phyloP scores from a whole-genome alignment of 2,113 vertebrate species.

The Acrocephalus arundinaceus region DNA sequence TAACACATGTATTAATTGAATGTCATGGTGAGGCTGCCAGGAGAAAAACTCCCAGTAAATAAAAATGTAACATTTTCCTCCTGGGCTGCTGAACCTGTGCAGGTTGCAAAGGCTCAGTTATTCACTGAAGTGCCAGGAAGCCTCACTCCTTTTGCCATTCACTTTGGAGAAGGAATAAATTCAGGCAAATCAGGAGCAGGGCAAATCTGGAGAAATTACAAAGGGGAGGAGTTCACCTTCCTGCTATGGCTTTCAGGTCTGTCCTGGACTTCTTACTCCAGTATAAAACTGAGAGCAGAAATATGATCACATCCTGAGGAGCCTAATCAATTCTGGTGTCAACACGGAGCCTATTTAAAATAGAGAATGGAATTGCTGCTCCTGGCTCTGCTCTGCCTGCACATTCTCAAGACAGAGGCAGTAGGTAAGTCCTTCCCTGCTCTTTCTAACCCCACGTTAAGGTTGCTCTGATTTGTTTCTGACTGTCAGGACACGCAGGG shows the following conservation, averaged over 20 bases:
- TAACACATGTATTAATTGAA: rapidly evolving
- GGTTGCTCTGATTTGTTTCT: not conserved
- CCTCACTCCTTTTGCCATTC: not conserved
- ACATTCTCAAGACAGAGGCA: conserved; percentile 36
- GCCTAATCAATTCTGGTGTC: conserved; percentile 37
- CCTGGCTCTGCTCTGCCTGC: conserved; percentile 37
- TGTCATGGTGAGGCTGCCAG: not conserved
- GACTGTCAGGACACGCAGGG: not conserved
- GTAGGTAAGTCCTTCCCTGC: conserved; percentile 51
- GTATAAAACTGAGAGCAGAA: conserved; percentile 70
- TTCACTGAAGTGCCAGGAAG: not conserved
- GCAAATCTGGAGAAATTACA: conserved; percentile 55
- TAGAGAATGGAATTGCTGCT: conserved; percentile 51
- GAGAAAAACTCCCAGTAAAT: not conserved
- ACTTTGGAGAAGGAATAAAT: not conserved
- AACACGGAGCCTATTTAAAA: conserved; percentile 28
- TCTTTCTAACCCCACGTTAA: not conserved
- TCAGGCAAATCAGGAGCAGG: conserved; percentile 37
- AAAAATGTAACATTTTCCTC: not conserved
- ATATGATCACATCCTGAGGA: conserved; percentile 22
- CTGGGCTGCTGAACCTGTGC: not conserved
- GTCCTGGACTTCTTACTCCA: conserved; percentile 42
- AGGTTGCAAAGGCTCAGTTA: not conserved
- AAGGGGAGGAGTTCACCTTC: conserved; percentile 69
- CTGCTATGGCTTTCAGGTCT: conserved; percentile 59